These are phyloP conservation scores for Sycophila texana DNA, from an alignment of 2,888 invertebrate genomes.

Conservation along the genomic window DNA sequence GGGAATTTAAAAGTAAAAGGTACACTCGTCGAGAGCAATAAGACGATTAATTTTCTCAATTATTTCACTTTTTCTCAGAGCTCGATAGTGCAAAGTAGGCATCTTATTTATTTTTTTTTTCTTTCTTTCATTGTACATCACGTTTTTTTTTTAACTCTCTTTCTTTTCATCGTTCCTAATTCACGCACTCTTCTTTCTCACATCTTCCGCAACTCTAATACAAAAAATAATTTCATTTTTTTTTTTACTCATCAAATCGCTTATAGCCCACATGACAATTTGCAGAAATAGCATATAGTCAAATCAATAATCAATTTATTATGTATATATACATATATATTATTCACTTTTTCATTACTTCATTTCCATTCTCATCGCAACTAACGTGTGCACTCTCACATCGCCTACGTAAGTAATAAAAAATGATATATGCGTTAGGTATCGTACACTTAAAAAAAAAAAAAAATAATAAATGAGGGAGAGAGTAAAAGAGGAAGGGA, in stretches of 20 bases:
- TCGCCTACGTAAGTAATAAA: conserved; percentile 54
- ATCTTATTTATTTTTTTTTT: conserved; percentile 30
- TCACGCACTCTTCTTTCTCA: conserved; percentile 40
- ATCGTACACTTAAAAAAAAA: conserved; percentile 51
- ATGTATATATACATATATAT: conserved; percentile 57
- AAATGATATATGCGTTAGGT: conserved; percentile 50
- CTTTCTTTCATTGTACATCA: conserved; percentile 35
- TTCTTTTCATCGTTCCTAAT: conserved; percentile 31
- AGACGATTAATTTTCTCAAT: conserved; percentile 56
- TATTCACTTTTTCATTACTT: conserved; percentile 43
- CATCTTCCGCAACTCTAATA: conserved; percentile 57
- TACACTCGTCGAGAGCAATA: conserved; percentile 43
- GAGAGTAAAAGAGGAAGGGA: conserved; percentile 12
- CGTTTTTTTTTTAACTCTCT: conserved; percentile 39
- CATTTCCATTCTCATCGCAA: conserved; percentile 58
- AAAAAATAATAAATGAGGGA: conserved; percentile 10
- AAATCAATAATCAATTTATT: conserved; percentile 54
- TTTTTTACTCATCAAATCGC: conserved; percentile 45
- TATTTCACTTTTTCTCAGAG: conserved; percentile 61
- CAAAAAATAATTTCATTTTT: conserved; percentile 64
- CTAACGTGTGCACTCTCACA: conserved; percentile 62
- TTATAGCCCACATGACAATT: conserved; percentile 64
- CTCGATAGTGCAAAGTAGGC: conserved; percentile 55
- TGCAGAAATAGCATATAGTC: conserved; percentile 66
- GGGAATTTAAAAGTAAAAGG: conserved; percentile 60